A percentile compares a stretch with the other conserved stretches of the same genome.
Conservation (phyloP, 2,797 vertebrate genomes). For the Melanotaenia nigrans region DNA sequence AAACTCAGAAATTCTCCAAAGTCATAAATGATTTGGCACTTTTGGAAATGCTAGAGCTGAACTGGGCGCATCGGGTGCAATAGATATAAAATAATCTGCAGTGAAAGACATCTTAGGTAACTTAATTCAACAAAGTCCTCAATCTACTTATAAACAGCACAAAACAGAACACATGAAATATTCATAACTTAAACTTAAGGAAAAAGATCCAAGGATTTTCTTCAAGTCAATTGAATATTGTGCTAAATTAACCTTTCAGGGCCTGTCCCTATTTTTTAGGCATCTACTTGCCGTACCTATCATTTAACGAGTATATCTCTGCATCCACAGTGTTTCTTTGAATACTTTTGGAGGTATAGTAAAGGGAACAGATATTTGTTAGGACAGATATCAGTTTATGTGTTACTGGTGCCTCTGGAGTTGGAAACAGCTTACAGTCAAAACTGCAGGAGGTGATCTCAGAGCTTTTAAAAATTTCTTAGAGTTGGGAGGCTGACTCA, state of each 20-base stretch:
- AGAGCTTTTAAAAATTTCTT: no score
- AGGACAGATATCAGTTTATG: no score
- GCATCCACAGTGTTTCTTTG: no score
- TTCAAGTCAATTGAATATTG: not conserved
- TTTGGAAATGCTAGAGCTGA: slow-evolving; percentile 42
- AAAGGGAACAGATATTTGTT: no score
- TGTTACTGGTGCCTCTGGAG: no score
- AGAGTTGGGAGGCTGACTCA: no score
- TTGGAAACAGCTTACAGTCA: no score
- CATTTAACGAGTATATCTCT: no score
- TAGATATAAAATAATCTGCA: slow-evolving; percentile 12
- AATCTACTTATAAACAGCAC: not conserved
- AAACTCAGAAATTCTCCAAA: slow-evolving; percentile 54
- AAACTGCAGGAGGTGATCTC: no score
- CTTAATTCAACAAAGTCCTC: not conserved
- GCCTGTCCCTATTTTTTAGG: no score
- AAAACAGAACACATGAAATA: not conserved
- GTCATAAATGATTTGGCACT: slow-evolving; percentile 62
- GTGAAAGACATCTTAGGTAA: slow-evolving; percentile 18
- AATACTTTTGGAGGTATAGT: no score
- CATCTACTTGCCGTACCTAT: no score
- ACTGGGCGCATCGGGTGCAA: slow-evolving; percentile 11
- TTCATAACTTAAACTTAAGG: not conserved
- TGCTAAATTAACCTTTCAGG: not conserved
- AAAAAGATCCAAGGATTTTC: not conserved